A percentile compares a stretch with the other conserved stretches of the same genome.
These are phyloP conservation scores for Antheraea mylitta DNA, from an alignment of 1,140 invertebrate genomes.

Conservation along the genomic window DNA sequence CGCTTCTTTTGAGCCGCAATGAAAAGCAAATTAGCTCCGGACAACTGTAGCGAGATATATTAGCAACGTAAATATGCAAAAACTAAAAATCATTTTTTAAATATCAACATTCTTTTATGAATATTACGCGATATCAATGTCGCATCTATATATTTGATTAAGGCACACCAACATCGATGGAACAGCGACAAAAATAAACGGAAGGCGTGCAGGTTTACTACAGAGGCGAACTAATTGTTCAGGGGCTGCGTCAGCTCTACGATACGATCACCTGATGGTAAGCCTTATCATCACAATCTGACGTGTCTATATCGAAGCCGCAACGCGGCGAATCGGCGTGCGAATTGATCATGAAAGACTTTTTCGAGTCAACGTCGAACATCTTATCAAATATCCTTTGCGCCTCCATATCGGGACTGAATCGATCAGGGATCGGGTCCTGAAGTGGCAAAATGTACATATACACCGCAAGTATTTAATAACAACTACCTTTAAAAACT, in stretches of 20 bases:
- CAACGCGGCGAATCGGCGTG: conserved; percentile 66
- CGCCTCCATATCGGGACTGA: conserved; percentile 76
- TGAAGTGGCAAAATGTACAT: conserved; percentile 71
- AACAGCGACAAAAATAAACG: conserved; percentile 66
- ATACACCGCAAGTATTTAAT: conserved; percentile 25
- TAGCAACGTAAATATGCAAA: not conserved
- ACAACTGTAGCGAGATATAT: not conserved
- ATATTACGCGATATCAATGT: conserved; percentile 29
- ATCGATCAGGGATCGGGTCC: conserved; percentile 74
- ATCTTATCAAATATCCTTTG: conserved; percentile 78
- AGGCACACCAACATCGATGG: conserved; percentile 54
- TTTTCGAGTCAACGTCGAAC: conserved; percentile 75
- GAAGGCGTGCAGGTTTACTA: conserved; percentile 73
- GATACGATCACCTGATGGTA: conserved; percentile 71
- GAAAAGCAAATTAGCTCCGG: not conserved
- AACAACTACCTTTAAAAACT: not conserved
- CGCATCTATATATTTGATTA: conserved; percentile 43
- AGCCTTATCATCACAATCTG: conserved; percentile 72
- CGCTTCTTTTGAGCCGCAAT: not conserved
- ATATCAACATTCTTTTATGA: not conserved
- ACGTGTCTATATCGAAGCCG: conserved; percentile 73
- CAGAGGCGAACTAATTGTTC: conserved; percentile 60
- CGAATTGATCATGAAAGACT: conserved; percentile 63
- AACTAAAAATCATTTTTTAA: not conserved
- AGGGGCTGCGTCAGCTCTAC: conserved; percentile 65